Evolutionary conservation across 2,113 vertebrate species (phyloP).

Genomic region (Phaethon lepturus): DNA sequence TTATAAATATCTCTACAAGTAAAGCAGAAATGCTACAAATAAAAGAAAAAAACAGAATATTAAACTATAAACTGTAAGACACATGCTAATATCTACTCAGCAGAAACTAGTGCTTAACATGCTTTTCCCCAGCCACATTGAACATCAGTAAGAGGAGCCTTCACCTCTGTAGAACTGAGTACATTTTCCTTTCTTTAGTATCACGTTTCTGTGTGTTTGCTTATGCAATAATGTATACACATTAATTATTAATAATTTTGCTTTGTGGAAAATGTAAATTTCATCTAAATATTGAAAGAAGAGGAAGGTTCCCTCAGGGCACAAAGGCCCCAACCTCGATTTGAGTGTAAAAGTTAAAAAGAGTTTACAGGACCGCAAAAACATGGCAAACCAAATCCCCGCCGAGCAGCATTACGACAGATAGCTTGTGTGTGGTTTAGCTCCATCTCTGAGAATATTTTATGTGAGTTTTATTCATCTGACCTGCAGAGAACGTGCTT

Average conservation of each 20-base stretch:
- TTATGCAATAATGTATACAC: neutral
- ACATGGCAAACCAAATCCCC: neutral
- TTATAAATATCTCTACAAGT: neutral
- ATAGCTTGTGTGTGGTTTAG: neutral
- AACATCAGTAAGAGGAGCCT: neutral
- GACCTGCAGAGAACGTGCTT: neutral
- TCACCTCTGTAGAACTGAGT: neutral
- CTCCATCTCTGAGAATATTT: neutral
- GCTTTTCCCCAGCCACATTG: neutral
- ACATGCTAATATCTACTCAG: neutral
- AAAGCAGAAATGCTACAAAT: neutral
- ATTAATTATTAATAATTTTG: neutral
- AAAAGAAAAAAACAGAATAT: neutral
- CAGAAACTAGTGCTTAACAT: neutral
- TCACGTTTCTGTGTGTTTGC: neutral
- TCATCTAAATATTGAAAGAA: neutral
- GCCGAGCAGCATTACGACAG: neutral
- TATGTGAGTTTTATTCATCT: neutral
- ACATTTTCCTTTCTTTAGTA: neutral
- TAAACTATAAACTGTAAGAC: neutral
- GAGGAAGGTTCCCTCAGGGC: neutral
- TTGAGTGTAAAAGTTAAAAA: neutral
- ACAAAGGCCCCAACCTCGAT: neutral
- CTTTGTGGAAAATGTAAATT: neutral
- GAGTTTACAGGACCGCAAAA: neutral